A percentile compares a stretch with the other conserved stretches of the same genome.
phyloP scores from a whole-genome alignment of 2,797 vertebrate species.

The Sphenopsis melanotis region DNA sequence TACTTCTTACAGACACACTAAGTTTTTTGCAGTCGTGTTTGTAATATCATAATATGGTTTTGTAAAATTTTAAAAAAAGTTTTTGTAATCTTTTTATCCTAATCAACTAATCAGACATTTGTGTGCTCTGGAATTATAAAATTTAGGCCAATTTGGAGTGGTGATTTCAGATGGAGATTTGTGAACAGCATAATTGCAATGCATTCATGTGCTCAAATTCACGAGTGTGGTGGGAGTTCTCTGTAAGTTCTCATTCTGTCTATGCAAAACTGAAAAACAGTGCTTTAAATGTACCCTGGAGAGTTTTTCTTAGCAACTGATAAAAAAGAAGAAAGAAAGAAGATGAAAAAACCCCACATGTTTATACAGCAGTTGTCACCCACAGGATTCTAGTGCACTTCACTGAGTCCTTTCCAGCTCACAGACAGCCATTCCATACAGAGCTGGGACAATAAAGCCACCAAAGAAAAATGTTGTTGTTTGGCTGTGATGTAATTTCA shows the following conservation, averaged over 20 bases:
- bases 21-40: not conserved
- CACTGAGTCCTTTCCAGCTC: not conserved
- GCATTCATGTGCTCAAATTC: not conserved
- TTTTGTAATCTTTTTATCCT: not conserved
- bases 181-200: not conserved
- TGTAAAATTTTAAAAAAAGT: not conserved
- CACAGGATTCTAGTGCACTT: not conserved
- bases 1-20: not conserved
- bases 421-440: not conserved
- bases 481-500: not conserved
- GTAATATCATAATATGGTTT: not conserved
- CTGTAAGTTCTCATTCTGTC: not conserved
- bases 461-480: not conserved
- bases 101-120: not conserved
- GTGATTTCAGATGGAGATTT: not conserved
- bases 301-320: constrained; percentile 8
- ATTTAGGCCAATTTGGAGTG: not conserved
- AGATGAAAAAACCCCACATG: not conserved
- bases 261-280: not conserved
- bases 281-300: not conserved
- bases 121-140: not conserved
- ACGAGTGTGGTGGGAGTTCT: not conserved
- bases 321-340: not conserved
- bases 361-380: not conserved
- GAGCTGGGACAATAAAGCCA: not conserved